These are phyloP conservation scores for Brienomyrus longianalis DNA, from an alignment of 2,113 vertebrate species.

Conservation along the genomic window DNA sequence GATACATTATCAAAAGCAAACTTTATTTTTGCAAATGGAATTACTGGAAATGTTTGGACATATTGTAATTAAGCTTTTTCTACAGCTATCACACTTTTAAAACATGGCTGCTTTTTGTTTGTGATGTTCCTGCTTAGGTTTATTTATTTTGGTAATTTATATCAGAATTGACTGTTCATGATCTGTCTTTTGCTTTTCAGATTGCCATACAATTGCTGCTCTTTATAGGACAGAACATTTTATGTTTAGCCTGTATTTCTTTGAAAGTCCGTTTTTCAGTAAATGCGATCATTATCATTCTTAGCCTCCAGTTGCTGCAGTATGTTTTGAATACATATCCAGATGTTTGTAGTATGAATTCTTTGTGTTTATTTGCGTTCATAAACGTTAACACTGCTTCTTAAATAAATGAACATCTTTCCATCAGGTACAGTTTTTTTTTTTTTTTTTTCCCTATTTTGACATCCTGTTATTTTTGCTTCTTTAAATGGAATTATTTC, in stretches of 20 bases:
- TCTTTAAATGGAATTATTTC: not conserved
- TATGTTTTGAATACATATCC: conserved; percentile 11
- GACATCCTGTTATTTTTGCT: not conserved
- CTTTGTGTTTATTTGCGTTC: conserved; percentile 26
- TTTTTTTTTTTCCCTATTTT: conserved; percentile 3
- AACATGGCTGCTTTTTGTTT: conserved; percentile 39
- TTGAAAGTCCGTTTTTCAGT: conserved; percentile 19
- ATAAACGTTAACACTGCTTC: conserved; percentile 37
- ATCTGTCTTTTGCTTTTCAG: conserved; percentile 20
- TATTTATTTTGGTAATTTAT: conserved; percentile 50
- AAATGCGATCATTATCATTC: conserved; percentile 9
- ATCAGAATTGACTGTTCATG: conserved; percentile 26
- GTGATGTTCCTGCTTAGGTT: conserved; percentile 35
- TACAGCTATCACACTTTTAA: conserved; percentile 24
- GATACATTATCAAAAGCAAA: conserved; percentile 20
- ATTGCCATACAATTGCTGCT: conserved; percentile 24
- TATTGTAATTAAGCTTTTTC: conserved; percentile 32
- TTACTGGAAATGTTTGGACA: conserved; percentile 26
- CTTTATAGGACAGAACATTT: conserved; percentile 22
- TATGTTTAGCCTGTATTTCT: conserved; percentile 20
- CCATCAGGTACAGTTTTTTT: conserved; percentile 14
- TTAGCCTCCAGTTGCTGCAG: conserved; percentile 1
- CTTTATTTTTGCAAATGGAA: conserved; percentile 28
- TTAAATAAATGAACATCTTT: conserved; percentile 43
- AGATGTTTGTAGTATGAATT: conserved; percentile 22